These are phyloP conservation scores for Sthenelais limicola DNA, from an alignment of 2,888 invertebrate genomes.

Conservation along the genomic window DNA sequence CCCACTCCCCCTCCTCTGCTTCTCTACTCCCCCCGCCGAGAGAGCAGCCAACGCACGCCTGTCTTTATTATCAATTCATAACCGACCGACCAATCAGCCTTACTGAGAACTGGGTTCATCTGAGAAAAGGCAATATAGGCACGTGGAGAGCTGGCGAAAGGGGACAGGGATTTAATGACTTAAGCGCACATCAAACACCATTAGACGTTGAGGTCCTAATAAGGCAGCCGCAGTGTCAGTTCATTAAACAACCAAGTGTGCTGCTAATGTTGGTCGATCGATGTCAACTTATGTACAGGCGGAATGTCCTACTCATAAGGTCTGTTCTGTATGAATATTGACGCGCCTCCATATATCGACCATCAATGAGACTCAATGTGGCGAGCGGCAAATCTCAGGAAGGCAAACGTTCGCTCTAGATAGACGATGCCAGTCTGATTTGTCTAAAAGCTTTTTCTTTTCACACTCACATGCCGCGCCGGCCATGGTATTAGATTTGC, in stretches of 20 bases:
- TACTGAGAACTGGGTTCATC: conserved; percentile 1
- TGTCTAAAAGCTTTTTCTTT: too few relatives aligned
- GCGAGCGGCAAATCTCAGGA: neutral
- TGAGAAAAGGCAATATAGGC: conserved; percentile 37
- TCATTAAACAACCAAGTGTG: conserved; percentile 39
- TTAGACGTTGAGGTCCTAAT: conserved; percentile 34
- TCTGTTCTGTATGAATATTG: conserved; percentile 31
- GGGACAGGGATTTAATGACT: conserved; percentile 37
- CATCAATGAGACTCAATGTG: too few relatives aligned
- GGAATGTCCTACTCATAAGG: neutral
- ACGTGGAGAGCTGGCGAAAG: neutral
- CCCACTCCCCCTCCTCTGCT: conserved; percentile 1
- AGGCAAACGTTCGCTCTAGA: neutral
- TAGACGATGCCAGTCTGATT: neutral
- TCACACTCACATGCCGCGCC: too few relatives aligned
- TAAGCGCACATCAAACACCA: conserved; percentile 42
- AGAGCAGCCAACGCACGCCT: conserved; percentile 20
- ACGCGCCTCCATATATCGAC: conserved; percentile 17
- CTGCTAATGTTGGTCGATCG: conserved; percentile 28
- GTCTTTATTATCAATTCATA: conserved; percentile 34
- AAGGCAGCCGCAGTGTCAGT: conserved; percentile 21
- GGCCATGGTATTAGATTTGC: too few relatives aligned
- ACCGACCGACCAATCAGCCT: conserved; percentile 24
- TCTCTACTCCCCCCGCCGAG: neutral
- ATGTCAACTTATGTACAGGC: neutral